phyloP scores from a whole-genome alignment of 1,140 invertebrate species.

The Aphaenogaster ashmeadi region DNA sequence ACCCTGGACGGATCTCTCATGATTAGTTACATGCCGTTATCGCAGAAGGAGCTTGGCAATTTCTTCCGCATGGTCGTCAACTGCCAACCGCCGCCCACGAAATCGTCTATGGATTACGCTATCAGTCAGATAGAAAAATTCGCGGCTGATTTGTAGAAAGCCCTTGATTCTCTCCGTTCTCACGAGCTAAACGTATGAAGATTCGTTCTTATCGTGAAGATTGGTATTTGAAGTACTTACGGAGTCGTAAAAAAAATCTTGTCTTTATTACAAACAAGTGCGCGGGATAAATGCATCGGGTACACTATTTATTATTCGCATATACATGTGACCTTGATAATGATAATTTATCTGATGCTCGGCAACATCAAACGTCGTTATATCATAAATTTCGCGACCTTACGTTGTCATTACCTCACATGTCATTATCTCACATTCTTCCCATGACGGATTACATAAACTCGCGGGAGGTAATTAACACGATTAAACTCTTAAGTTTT shows the following conservation, averaged over 20 bases:
- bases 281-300: slow-evolving; percentile 28
- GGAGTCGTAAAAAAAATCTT: slow-evolving; percentile 52
- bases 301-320: slow-evolving; percentile 40
- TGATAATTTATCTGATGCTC: background rate
- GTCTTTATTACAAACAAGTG: slow-evolving; percentile 54
- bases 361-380: background rate
- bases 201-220: background rate
- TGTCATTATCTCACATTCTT: slow-evolving; percentile 26
- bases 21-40: slow-evolving; percentile 95
- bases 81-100: slow-evolving; percentile 91
- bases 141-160: slow-evolving; percentile 85
- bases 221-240: background rate
- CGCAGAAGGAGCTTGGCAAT: slow-evolving; percentile 90
- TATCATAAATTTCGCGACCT: background rate
- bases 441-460: background rate
- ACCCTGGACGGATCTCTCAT: slow-evolving; percentile 92
- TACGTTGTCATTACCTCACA: background rate
- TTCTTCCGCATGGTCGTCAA: slow-evolving; percentile 96
- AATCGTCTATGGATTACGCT: slow-evolving; percentile 89
- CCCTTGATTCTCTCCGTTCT: background rate
- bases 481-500: slow-evolving; percentile 15
- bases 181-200: too few species aligned
- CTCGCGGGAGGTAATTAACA: background rate
- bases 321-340: slow-evolving; percentile 27
- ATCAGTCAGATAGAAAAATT: slow-evolving; percentile 89